Base-by-base conservation (phyloP, 2,888 invertebrate genomes). In the Trichopria drosophilae region DNA sequence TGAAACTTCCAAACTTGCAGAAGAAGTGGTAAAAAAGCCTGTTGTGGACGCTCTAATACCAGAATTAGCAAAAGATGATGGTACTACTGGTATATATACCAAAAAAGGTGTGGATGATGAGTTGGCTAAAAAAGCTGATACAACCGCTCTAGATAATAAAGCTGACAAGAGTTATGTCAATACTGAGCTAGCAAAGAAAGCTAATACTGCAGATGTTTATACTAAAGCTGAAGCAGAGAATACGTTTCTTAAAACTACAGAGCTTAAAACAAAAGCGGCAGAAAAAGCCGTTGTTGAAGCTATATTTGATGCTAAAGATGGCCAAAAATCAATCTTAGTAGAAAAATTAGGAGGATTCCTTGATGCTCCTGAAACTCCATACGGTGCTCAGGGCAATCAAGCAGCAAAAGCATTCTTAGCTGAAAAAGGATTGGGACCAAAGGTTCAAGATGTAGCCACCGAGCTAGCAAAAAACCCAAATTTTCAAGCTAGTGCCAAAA, bases 271-370 rank as follows among this genome's bases (percentile, higher is more conserved):
- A 20, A 20, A 18, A 37, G 37, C 18, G 12, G 22, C 18, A 18
- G 6, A 40, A 40, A 40, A 40, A 28, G 40, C 28, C 29, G 6
- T 40, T 9, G 28, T 20, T 12, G 22, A 40, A 13, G 40, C 28
- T 40, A 28, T 20, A 40, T 12, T 40, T 40, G 5, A 4, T 40
- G 28, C 40, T 28, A 24, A 40, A 40, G 28, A 40, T 40, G 28
- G 28, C 23, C 12, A 26, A 6, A 40, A 40, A 40, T 28, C 28
- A 40, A 28, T 40, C 29, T 16, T 40, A 40, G 40, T 40, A 29
- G 28, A 40, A 19, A 40, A 26, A 26, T 40, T 40, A 40, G 40
- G 16, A 40, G 28, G 28, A 40, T 40, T 40, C 19, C 40, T 40
- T 40, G 22, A 4, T 13, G 6, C 5, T 23, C 2, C 12, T 12